phyloP scores from a whole-genome alignment of 1,140 invertebrate genomes.

The Trachelipus rathkii region DNA sequence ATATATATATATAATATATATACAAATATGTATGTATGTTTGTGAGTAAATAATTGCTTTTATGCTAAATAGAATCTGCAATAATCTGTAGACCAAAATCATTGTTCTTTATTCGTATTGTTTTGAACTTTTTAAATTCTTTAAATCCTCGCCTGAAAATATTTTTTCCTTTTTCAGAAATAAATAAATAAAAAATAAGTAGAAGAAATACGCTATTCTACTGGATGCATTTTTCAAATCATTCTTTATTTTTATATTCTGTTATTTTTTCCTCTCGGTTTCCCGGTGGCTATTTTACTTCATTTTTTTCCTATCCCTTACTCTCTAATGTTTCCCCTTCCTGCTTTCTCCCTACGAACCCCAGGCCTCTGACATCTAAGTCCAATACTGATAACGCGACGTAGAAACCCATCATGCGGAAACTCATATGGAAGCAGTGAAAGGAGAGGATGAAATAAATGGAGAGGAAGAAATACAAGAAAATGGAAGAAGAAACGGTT shows the following conservation, averaged over 20 bases:
- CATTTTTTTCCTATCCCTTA: background rate
- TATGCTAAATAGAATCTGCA: too few species aligned
- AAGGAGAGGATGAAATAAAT: conserved; percentile 1
- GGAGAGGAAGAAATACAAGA: background rate
- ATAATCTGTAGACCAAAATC: too few species aligned
- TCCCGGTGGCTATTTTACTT: background rate
- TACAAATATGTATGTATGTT: too few species aligned
- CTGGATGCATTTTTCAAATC: background rate
- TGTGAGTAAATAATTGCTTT: too few species aligned
- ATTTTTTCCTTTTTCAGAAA: too few species aligned
- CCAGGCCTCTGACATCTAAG: background rate
- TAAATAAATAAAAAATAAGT: background rate
- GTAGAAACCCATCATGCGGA: background rate
- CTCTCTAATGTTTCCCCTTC: background rate
- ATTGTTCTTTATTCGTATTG: too few species aligned
- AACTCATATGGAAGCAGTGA: conserved; percentile 3
- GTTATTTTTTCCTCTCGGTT: background rate
- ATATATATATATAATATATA: too few species aligned
- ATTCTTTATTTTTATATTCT: background rate
- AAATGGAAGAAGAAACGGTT: background rate
- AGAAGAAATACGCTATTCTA: background rate
- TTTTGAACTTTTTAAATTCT: too few species aligned
- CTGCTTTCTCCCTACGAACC: background rate
- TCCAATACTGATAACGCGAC: conserved; percentile 7
- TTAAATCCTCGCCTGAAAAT: too few species aligned